Conservation (phyloP, 2,113 vertebrate genomes). For the Catharus bicknelli region DNA sequence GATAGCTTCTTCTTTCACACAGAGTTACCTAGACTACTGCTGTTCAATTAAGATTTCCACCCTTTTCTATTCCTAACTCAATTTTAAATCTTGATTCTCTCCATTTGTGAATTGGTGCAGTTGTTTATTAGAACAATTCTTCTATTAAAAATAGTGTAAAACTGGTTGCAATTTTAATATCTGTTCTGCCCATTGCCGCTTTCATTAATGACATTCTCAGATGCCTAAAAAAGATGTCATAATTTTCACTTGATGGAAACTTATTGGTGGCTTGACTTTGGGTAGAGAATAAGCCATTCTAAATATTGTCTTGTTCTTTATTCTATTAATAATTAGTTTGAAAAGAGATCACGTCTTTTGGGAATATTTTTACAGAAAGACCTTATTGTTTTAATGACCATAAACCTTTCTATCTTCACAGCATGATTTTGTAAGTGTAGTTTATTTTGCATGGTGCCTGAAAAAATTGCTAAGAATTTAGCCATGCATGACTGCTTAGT, state of each 20-base stretch:
- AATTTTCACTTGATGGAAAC: background rate
- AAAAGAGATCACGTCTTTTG: background rate
- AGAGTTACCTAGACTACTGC: background rate
- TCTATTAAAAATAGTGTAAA: background rate
- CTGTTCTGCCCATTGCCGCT: background rate
- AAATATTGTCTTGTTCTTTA: background rate
- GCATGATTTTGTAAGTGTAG: background rate
- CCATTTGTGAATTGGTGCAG: accelerated
- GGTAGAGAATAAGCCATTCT: background rate
- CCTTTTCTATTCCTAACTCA: background rate
- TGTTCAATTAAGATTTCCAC: background rate
- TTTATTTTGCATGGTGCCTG: background rate
- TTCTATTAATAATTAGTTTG: background rate
- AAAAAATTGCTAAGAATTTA: background rate
- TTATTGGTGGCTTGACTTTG: background rate
- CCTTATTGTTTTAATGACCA: background rate
- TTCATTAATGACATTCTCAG: background rate
- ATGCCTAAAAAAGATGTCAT: background rate
- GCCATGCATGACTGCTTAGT: background rate
- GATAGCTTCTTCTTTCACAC: background rate
- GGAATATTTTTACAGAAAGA: background rate
- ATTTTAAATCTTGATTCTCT: background rate
- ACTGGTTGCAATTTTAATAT: accelerated
- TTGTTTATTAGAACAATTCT: background rate
- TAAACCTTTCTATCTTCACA: background rate